These are phyloP conservation scores for Enoplosus armatus DNA, from an alignment of 2,797 vertebrate species.

Conservation along the genomic window DNA sequence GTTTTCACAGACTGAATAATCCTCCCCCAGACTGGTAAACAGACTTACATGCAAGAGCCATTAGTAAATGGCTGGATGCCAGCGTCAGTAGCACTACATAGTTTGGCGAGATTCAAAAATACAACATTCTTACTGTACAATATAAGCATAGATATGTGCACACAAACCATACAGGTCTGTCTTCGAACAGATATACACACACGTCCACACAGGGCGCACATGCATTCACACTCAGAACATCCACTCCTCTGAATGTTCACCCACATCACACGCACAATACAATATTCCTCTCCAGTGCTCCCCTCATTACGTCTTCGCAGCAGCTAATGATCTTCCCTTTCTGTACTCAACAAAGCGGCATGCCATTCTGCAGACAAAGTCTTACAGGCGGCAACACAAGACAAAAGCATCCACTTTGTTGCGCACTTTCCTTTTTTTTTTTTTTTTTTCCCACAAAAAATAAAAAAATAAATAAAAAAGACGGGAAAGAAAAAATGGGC, in stretches of 20 bases:
- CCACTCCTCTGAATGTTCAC: slow-evolving; percentile 19
- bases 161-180: not conserved
- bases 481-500: slow-evolving; percentile 40
- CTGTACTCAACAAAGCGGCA: slow-evolving; percentile 51
- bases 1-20: not conserved
- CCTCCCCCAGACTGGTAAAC: not conserved
- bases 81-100: not conserved
- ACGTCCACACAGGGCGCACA: not conserved
- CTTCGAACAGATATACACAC: not conserved
- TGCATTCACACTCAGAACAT: slow-evolving; percentile 5
- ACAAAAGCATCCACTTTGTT: slow-evolving; percentile 58
- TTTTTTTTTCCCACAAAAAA: slow-evolving; percentile 3
- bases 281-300: slow-evolving; percentile 36
- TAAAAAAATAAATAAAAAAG: not conserved
- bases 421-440: slow-evolving; percentile 47
- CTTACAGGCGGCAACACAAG: slow-evolving; percentile 47
- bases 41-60: not conserved
- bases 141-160: not conserved
- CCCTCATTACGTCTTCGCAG: slow-evolving; percentile 63
- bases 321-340: slow-evolving; percentile 66
- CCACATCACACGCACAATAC: slow-evolving; percentile 25
- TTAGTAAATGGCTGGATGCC: not conserved
- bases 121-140: not conserved
- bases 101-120: not conserved
- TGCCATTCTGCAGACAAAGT: slow-evolving; percentile 49